Evolutionary conservation across 2,113 vertebrate species (phyloP).

Genomic region (Dasyornis broadbenti): DNA sequence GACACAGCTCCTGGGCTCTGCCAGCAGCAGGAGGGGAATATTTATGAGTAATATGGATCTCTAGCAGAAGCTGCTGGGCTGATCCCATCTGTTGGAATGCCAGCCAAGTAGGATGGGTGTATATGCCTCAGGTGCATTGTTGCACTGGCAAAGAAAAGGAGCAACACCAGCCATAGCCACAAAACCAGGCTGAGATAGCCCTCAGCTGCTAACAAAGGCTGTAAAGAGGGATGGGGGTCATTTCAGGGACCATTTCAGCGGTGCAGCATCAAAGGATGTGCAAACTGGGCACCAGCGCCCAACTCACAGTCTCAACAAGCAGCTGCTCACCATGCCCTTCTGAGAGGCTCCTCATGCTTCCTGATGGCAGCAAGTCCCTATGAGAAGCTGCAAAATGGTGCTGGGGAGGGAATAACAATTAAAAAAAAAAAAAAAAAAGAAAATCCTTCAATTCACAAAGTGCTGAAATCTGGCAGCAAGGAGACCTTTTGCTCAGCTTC

Average conservation of each 20-base stretch:
- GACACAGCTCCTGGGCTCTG: background rate
- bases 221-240: rapidly evolving
- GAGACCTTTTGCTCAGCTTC: background rate
- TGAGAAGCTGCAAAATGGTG: background rate
- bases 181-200: background rate
- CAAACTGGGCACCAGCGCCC: rapidly evolving
- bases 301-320: background rate
- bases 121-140: rapidly evolving
- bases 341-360: rapidly evolving
- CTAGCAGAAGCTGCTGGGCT: background rate
- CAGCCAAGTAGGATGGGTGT: background rate
- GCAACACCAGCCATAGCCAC: background rate
- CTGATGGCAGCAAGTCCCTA: background rate
- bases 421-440: background rate
- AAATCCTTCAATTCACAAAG: background rate
- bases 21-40: background rate
- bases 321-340: background rate
- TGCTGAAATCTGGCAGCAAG: background rate
- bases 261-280: background rate
- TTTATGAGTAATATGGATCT: background rate
- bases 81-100: background rate
- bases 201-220: background rate
- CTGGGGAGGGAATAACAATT: background rate
- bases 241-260: background rate
- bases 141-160: background rate